Evolutionary conservation across 1,140 invertebrate species (phyloP).

Genomic region (Caenorhabditis brenneri): DNA sequence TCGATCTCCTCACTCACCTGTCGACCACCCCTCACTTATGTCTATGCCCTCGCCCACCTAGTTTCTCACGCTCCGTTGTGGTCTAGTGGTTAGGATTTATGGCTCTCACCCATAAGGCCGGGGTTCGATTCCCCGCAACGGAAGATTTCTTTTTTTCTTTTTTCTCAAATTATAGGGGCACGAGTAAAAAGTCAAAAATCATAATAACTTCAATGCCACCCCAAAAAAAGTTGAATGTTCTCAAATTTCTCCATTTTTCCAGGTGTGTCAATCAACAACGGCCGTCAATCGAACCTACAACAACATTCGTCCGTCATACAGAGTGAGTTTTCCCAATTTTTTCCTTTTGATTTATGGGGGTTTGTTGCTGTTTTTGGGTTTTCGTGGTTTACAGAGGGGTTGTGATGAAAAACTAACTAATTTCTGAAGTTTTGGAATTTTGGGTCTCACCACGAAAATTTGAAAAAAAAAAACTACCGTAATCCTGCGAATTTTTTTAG

Average conservation of each 20-base stretch:
- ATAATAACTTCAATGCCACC: too few relatives aligned
- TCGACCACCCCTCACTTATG: too few relatives aligned
- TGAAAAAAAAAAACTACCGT: too few relatives aligned
- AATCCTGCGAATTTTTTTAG: too few relatives aligned
- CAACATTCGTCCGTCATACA: slow-evolving; percentile 27
- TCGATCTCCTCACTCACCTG: too few relatives aligned
- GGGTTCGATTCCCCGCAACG: slow-evolving; percentile 83
- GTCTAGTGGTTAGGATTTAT: slow-evolving; percentile 79
- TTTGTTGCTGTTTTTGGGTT: too few relatives aligned
- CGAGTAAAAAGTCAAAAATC: background rate
- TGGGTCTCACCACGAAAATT: too few relatives aligned
- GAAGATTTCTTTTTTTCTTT: background rate
- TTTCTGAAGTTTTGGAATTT: too few relatives aligned
- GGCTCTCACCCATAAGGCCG: slow-evolving; percentile 82
- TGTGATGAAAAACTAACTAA: too few relatives aligned
- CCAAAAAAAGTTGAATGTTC: background rate
- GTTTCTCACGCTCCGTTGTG: slow-evolving; percentile 44
- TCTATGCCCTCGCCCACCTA: too few relatives aligned
- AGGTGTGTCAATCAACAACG: slow-evolving; percentile 30
- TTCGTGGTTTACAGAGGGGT: too few relatives aligned
- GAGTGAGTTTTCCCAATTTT: background rate
- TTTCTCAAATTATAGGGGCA: too few relatives aligned
- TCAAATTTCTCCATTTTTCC: background rate
- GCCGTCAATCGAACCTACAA: slow-evolving; percentile 34
- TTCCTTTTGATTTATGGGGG: background rate